Conservation (phyloP, 1,140 invertebrate genomes). For the Drosophila simulans region DNA sequence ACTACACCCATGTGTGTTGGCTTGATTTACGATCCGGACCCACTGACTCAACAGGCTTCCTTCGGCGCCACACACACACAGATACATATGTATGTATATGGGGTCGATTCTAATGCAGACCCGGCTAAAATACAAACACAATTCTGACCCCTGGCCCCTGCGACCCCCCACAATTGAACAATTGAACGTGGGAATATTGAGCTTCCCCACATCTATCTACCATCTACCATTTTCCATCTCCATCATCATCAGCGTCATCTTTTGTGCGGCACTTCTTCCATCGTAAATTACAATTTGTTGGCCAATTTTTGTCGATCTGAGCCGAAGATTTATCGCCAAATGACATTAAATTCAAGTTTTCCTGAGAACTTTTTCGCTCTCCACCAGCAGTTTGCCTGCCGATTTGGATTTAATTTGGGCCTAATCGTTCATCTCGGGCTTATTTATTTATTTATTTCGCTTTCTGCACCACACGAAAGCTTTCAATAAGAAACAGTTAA, state of each 20-base stretch:
- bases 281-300: slow-evolving; percentile 48
- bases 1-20: slow-evolving; percentile 16
- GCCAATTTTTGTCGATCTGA: slow-evolving; percentile 31
- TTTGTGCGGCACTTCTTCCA: slow-evolving; percentile 10
- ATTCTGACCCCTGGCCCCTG: slow-evolving; percentile 21
- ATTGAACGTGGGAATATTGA: slow-evolving; percentile 36
- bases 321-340: slow-evolving; percentile 45
- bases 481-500: slow-evolving; percentile 7
- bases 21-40: slow-evolving; percentile 29
- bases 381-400: neutral
- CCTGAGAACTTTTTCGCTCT: slow-evolving; percentile 20
- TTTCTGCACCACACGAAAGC: neutral
- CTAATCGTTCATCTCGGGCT: slow-evolving; percentile 8
- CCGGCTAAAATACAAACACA: slow-evolving; percentile 9
- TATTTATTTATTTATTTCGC: slow-evolving; percentile 29
- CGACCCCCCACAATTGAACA: slow-evolving; percentile 13
- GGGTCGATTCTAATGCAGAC: slow-evolving; percentile 13
- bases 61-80: slow-evolving; percentile 2
- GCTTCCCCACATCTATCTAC: slow-evolving; percentile 13
- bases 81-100: neutral
- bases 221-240: slow-evolving; percentile 1
- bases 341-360: slow-evolving; percentile 48
- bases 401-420: slow-evolving; percentile 12
- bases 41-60: slow-evolving; percentile 30
- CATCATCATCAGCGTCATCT: slow-evolving; percentile 23